Percentiles rank a stretch among this genome's conserved stretches.
phyloP scores from a whole-genome alignment of 2,888 invertebrate genomes.

The Athalia circularis region DNA sequence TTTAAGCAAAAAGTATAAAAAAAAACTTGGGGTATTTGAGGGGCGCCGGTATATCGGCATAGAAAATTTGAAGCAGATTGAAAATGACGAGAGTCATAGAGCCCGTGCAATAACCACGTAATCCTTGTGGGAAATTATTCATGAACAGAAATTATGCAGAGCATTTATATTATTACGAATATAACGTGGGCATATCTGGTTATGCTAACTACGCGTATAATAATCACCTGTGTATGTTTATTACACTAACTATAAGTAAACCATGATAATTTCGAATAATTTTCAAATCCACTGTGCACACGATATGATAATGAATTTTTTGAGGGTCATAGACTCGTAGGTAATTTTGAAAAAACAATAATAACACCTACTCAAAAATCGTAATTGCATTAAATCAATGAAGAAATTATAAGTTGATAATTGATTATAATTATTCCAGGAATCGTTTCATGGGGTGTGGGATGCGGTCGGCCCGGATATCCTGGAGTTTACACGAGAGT shows the following conservation, averaged over 20 bases:
- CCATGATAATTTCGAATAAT: slow-evolving; percentile 11
- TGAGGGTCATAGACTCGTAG: too few relatives aligned
- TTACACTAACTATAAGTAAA: not conserved
- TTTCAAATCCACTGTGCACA: slow-evolving; percentile 1
- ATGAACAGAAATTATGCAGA: not conserved
- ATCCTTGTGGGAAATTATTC: not conserved
- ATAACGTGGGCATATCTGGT: not conserved
- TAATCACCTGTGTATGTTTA: not conserved
- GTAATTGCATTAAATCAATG: too few relatives aligned
- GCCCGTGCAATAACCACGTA: not conserved
- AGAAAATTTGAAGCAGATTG: too few relatives aligned
- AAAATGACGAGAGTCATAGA: too few relatives aligned
- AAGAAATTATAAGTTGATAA: not conserved
- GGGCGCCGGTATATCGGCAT: too few relatives aligned
- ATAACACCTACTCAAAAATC: too few relatives aligned
- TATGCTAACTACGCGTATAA: not conserved
- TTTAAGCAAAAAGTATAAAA: too few relatives aligned
- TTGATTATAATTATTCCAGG: slow-evolving; percentile 74
- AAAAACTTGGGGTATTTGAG: too few relatives aligned
- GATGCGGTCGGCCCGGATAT: slow-evolving; percentile 84
- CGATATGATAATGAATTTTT: slow-evolving; percentile 1
- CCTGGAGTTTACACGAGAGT: slow-evolving; percentile 86
- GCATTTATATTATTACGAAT: not conserved
- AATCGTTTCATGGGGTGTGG: slow-evolving; percentile 91
- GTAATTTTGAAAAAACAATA: too few relatives aligned